Evolutionary conservation across 2,113 vertebrate species (phyloP), one percentile per base, ranked within the genome.

Genomic region (Cephalopterus ornatus): DNA sequence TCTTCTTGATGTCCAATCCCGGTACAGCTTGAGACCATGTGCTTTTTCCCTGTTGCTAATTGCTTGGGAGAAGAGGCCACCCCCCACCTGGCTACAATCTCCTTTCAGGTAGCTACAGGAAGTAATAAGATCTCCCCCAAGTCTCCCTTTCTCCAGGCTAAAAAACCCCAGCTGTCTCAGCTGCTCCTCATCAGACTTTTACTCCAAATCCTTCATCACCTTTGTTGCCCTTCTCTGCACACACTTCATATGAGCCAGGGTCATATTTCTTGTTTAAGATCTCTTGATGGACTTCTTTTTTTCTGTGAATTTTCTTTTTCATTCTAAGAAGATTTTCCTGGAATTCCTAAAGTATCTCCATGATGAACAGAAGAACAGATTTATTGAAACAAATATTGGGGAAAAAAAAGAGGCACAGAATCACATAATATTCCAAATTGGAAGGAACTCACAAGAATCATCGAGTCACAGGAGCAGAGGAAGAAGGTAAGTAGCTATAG

Each of bases 91-190:
- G 26, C 16, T 53, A 3, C 20, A 21, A 2, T 8, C 20, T 47
- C 7, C 20, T 47, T 47, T 53, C 20, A n/a, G 7, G 28, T 5
- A 14, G 3, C 3, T 30, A 13, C 21, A 12, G 23, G 61, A 7
- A n/a, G 16, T 1, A 1, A 21, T 26, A 30, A 39, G 3, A 5
- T 72, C 7, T 2, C 6, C 9, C 11, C 7, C 4, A 24, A 67
- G 9, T 20, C 16, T 61, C 20, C n/a, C 59, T 52, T 52, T 26
- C 13, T 53, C 39, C 53, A 27, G 9, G 24, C 7, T 41, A 33
- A 73, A 37, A 8, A n/a, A 18, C 9, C 14, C 20, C n/a, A 68
- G 30, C 6, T 82, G n/a, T 7, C 13, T 21, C 71, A 75, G 53
- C 16, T 6, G 1, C 11, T 61, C n/a, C 32, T 26, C 20, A 6